Percentiles rank a stretch among this genome's conserved stretches.
Evolutionary conservation across 64 coral and sea anemone genomes (phyloP).

Genomic region (Catalaphyllia jardinei): DNA sequence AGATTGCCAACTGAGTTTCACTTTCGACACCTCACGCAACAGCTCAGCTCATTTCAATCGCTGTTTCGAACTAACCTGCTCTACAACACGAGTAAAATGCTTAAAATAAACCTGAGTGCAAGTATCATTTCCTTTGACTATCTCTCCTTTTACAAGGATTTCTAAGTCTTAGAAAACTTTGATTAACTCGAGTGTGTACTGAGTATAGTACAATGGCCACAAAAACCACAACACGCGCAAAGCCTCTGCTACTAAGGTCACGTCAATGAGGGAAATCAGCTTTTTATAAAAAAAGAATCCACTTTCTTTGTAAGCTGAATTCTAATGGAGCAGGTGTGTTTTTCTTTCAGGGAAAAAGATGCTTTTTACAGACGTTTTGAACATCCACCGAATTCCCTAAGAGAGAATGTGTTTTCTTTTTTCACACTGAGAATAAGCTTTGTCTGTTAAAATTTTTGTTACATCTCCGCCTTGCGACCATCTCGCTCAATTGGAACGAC

Average conservation of each 20-base stretch:
- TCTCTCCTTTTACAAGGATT: not conserved
- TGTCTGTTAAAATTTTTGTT: too few species aligned
- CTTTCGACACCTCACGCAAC: not conserved
- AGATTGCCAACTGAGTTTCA: not conserved
- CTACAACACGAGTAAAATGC: not conserved
- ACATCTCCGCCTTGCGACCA: too few species aligned
- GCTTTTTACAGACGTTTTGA: too few species aligned
- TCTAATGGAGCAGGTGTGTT: not conserved
- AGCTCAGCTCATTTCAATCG: not conserved
- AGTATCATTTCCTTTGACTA: not conserved
- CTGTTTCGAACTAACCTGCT: not conserved
- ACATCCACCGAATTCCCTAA: not conserved
- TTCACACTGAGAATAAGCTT: too few species aligned
- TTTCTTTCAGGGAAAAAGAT: not conserved
- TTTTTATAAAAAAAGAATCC: not conserved
- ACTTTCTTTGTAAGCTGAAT: not conserved
- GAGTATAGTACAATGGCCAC: not conserved
- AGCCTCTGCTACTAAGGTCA: not conserved
- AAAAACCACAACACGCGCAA: not conserved
- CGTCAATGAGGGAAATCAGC: not conserved
- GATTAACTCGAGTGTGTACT: not conserved
- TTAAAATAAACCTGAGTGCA: not conserved
- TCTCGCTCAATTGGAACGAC: too few species aligned
- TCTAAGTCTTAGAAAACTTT: not conserved
- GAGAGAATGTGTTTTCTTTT: not conserved